Percentiles rank a stretch among this genome's conserved stretches.
Conservation (phyloP, 1,140 invertebrate species). For the Aporrectodea caliginosa region DNA sequence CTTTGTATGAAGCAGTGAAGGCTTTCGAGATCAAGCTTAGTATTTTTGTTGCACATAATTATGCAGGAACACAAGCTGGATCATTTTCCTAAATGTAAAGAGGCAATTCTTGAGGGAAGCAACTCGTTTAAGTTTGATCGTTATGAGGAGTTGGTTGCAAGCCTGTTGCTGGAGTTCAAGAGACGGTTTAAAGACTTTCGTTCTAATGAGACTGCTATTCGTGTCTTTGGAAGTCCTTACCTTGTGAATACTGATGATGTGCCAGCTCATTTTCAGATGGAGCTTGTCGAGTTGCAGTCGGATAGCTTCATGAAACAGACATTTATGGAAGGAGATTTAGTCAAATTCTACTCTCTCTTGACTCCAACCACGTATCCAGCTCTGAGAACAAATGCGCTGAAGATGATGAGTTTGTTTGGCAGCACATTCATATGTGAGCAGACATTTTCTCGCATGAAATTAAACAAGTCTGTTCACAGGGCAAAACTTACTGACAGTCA, state of each 20-base stretch:
- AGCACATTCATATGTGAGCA: neutral
- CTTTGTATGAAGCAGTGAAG: conserved; percentile 10
- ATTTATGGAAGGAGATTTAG: too few relatives aligned
- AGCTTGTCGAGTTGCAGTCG: too few relatives aligned
- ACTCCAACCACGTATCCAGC: neutral
- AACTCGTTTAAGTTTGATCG: too few relatives aligned
- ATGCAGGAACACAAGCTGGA: neutral
- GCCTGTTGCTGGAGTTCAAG: too few relatives aligned
- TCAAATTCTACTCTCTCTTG: neutral
- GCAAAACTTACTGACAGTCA: neutral
- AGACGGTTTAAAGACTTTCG: too few relatives aligned
- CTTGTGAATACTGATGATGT: too few relatives aligned
- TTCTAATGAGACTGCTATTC: too few relatives aligned
- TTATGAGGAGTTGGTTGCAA: too few relatives aligned
- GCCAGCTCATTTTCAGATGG: too few relatives aligned
- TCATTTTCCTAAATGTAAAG: neutral
- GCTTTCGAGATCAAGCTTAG: neutral
- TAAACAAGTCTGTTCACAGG: neutral
- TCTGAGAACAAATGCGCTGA: neutral
- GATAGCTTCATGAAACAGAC: too few relatives aligned
- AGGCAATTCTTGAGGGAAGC: too few relatives aligned
- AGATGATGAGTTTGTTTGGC: neutral
- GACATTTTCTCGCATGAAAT: neutral
- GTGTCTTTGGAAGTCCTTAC: too few relatives aligned
- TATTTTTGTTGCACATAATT: neutral